Base-by-base conservation (phyloP, 2,888 invertebrate genomes). In the Idaea biselata region DNA sequence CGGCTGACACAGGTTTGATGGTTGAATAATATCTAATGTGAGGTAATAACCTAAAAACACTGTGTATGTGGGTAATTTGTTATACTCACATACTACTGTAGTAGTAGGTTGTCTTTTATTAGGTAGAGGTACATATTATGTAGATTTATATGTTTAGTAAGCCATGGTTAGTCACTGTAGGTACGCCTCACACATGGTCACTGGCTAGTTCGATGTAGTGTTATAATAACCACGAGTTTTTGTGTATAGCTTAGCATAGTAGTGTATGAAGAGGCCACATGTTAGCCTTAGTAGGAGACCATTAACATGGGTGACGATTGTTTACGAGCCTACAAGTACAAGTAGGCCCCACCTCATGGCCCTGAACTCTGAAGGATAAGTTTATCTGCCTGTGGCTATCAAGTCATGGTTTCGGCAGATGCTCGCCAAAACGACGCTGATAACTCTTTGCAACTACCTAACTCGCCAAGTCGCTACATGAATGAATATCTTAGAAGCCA, bases 341-440 rank as follows among this genome's bases (percentile, higher is more conserved):
- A 70, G 69, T 67, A 78, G 82, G 79, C 80, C 82, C 82, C 80
- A 70, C 79, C 64, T 72, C 69, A 78, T 73, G 88, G 71, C 90
- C 89, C 69, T 89, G 89, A 89, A 87, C 88, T 82, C 80, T 66
- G 58, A 78, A 80, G 78, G 79, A 78, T 77, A 70, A 72, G 82
- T 82, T 88, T 86, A 89, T 89, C 87, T 84, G 75, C 70, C 74
- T 72, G 76, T 75, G 77, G 74, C 78, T 84, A 86, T 84, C 86
- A 72, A 73, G 72, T 73, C 80, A 76, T 76, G 72, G 80, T 83
- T 87, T 85, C 85, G 89, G 89, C 89, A 90, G 89, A 90, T 90
- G 89, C 79, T 79, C 73, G 80, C 83, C 78, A 83, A 87, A 85
- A 83, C 80, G 77, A 68, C 68, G 71, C 77, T 79, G 89, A 89